Base-by-base conservation (phyloP, 2,797 vertebrate species). In the Sarcophilus harrisii region DNA sequence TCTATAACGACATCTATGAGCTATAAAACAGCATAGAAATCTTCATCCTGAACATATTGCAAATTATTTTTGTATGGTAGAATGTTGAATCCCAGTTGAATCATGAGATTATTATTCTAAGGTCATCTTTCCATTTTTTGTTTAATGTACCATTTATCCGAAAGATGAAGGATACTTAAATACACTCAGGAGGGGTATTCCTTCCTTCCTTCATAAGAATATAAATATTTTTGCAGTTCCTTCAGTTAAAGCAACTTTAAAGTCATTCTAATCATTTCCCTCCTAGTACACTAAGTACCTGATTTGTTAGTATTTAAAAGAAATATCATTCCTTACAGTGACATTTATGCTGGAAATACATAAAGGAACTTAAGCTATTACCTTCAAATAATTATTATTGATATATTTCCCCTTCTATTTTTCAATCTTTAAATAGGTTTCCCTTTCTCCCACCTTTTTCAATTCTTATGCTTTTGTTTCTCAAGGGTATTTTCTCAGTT, bases 171-270 rank as follows among this genome's bases (percentile, higher is more conserved):
- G 92, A 87, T 57, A 58, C 49, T 57, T 73, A 94, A 98, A 94
- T 96, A 96, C 57, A 95, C 96, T 94, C 94, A 60, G 0, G 81
- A 96, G 97, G 57, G 38, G 5, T 52, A 95, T 98, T 97, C 91
- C 49, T 98, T 96, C 93, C 92, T 58, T 97, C 95, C 95, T 38
- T 97, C 54, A 52, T 94, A 94, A 95, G 94, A 92, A 97, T 94
- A 93, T 90, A 98, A 98, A 97, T 97, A 95, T 95, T 98, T 94
- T 93, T 98, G 95, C 96, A 96, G 90, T 98, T 98, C 98, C 89
- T 98, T 18, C 95, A 90, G 92, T 97, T 98, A 93, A 95, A 49
- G 0, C 30, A 90, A 90, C 93, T 97, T 98, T 98, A 73, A 97
- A 98, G 28, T 94, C 89, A 95, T 97, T 97, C 92, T 95, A 94